Evolutionary conservation across 2,888 invertebrate species (phyloP).

Genomic region (Cataglyphis rosenhaueri): DNA sequence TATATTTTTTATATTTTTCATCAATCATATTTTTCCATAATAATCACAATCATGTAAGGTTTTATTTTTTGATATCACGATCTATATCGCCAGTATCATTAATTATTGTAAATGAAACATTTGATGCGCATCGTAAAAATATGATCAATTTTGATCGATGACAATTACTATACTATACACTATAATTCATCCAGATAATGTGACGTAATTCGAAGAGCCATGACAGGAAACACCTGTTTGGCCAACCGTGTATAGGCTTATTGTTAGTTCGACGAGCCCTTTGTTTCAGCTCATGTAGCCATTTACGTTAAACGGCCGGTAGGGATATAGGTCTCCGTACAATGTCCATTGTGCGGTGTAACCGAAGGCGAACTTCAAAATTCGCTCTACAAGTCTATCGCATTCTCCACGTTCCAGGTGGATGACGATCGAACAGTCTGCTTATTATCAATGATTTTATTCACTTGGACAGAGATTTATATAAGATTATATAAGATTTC

Average conservation of each 20-base stretch:
- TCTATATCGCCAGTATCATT: background rate
- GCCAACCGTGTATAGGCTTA: slow-evolving; percentile 38
- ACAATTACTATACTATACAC: slow-evolving; percentile 14
- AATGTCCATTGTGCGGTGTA: slow-evolving; percentile 57
- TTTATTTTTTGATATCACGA: background rate
- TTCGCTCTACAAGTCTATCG: slow-evolving; percentile 16
- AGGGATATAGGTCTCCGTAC: slow-evolving; percentile 42
- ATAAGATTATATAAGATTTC: background rate
- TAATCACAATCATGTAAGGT: background rate
- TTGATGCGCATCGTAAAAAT: background rate
- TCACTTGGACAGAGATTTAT: background rate
- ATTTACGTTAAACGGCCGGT: slow-evolving; percentile 60
- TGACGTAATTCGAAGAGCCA: slow-evolving; percentile 37
- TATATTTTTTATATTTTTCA: background rate
- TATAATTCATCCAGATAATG: slow-evolving; percentile 41
- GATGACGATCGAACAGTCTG: background rate
- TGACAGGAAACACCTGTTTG: slow-evolving; percentile 43
- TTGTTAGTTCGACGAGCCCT: slow-evolving; percentile 56
- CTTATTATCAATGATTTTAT: background rate
- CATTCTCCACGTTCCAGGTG: background rate
- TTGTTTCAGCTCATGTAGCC: slow-evolving; percentile 53
- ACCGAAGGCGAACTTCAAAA: slow-evolving; percentile 56
- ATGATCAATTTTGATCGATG: background rate
- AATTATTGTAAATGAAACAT: background rate
- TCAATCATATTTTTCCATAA: background rate